A percentile compares a stretch with the other conserved stretches of the same genome.
Evolutionary conservation across 2,888 invertebrate genomes (phyloP).

Genomic region (Lasius fuliginosus): DNA sequence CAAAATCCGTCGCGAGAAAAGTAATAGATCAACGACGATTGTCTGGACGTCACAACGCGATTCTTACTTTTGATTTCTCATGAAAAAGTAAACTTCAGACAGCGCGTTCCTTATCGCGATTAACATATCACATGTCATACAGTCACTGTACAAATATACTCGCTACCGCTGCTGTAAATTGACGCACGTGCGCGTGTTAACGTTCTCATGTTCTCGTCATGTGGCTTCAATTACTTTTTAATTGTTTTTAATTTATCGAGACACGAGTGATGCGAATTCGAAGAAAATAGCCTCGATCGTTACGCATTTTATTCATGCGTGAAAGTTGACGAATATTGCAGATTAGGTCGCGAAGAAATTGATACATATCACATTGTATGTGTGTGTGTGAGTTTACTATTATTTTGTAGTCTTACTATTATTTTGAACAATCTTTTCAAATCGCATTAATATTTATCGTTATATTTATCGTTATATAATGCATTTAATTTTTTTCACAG

Average conservation of each 20-base stretch:
- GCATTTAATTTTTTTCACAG: background rate
- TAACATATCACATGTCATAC: slow-evolving; percentile 59
- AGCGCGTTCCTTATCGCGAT: slow-evolving; percentile 48
- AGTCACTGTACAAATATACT: slow-evolving; percentile 17
- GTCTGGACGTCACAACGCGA: background rate
- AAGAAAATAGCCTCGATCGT: background rate
- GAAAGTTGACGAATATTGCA: background rate
- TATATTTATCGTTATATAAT: background rate
- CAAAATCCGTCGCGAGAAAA: background rate
- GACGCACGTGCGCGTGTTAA: background rate
- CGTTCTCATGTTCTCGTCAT: background rate
- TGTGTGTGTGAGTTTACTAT: background rate
- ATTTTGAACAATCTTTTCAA: background rate
- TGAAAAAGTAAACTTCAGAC: background rate
- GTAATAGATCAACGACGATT: background rate
- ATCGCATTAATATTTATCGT: background rate
- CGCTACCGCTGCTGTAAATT: background rate
- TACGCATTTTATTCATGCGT: background rate
- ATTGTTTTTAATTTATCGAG: background rate
- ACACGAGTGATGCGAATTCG: background rate
- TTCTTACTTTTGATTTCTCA: slow-evolving; percentile 7
- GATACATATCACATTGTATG: background rate
- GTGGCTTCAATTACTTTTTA: background rate
- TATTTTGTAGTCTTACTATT: background rate
- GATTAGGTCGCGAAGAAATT: slow-evolving; percentile 4